phyloP scores from a whole-genome alignment of 2,113 vertebrate genomes.

The Corvus moneduloides region DNA sequence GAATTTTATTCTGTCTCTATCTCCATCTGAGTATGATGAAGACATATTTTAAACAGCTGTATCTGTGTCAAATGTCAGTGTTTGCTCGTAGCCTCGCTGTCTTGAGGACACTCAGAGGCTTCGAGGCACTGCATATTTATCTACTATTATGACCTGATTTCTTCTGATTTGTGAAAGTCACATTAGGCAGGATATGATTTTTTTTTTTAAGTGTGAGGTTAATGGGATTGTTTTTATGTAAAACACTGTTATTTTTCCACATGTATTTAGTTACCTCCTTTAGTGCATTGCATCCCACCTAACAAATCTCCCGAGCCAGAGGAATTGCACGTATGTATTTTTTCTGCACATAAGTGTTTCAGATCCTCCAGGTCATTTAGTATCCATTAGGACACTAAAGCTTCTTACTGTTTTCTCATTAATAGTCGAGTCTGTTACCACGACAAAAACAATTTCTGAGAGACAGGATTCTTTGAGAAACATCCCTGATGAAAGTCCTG shows the following conservation, averaged over 20 bases:
- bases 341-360: conserved; percentile 36
- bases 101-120: conserved; percentile 57
- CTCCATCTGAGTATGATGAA: conserved; percentile 72
- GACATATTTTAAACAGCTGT: conserved; percentile 74
- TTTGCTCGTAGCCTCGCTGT: conserved; percentile 58
- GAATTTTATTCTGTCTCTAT: conserved; percentile 50
- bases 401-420: conserved; percentile 65
- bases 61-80: conserved; percentile 68
- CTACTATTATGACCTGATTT: conserved; percentile 26
- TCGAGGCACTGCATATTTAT: conserved; percentile 41
- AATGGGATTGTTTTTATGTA: not conserved
- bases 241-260: not conserved
- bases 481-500: conserved; percentile 56
- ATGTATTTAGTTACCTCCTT: not conserved
- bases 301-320: not conserved
- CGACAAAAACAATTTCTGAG: conserved; percentile 64
- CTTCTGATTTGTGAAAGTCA: conserved; percentile 17
- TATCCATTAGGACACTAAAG: conserved; percentile 56
- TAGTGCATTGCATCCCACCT: not conserved
- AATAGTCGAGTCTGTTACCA: conserved; percentile 58
- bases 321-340: conserved; percentile 38
- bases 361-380: conserved; percentile 60
- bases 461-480: conserved; percentile 38
- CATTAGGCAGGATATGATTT: not conserved
- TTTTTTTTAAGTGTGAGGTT: not conserved